A percentile compares a stretch with the other conserved stretches of the same genome.
Conservation (phyloP, 2,113 vertebrate species). For the Burhinus oedicnemus region DNA sequence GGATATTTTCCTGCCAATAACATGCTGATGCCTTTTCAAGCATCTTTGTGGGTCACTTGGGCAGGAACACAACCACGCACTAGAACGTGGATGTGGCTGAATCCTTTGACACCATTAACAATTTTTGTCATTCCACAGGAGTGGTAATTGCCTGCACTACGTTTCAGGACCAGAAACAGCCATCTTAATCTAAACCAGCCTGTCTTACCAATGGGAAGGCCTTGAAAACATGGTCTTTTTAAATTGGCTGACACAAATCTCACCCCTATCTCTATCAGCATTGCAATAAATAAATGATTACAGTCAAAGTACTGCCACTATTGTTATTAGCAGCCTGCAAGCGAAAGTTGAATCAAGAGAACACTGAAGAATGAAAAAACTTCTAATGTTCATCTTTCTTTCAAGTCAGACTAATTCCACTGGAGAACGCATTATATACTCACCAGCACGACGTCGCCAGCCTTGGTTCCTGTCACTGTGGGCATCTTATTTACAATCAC, state of each 20-base stretch:
- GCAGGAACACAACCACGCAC: background rate
- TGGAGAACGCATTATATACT: background rate
- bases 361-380: conserved; percentile 1
- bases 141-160: background rate
- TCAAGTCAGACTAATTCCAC: background rate
- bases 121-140: background rate
- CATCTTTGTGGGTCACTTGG: background rate
- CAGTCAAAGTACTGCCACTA: background rate
- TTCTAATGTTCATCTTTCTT: background rate
- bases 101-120: conserved; percentile 3
- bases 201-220: background rate
- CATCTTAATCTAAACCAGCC: conserved; percentile 16
- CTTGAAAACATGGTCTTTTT: background rate
- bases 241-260: conserved; percentile 46
- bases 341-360: background rate
- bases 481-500: background rate
- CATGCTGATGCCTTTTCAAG: background rate
- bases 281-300: conserved; percentile 66
- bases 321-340: conserved; percentile 41
- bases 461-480: background rate
- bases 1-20: background rate
- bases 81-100: background rate
- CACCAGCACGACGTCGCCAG: background rate
- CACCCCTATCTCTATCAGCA: conserved; percentile 36
- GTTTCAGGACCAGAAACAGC: background rate